phyloP scores from a whole-genome alignment of 2,797 vertebrate species.

The Acanthopagrus latus region DNA sequence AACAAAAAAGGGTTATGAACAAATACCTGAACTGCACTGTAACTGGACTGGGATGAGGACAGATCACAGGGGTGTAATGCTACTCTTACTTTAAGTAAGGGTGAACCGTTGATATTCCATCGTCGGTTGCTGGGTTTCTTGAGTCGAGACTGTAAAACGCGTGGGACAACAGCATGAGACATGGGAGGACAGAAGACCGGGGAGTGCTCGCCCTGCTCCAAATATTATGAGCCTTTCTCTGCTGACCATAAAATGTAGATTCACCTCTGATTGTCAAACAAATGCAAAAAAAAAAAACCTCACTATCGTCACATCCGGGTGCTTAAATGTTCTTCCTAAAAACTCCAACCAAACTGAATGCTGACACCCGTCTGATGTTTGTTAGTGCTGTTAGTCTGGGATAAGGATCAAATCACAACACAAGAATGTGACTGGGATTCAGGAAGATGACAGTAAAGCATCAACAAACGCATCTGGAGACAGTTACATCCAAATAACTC shows the following conservation, averaged over 20 bases:
- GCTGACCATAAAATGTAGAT: neutral
- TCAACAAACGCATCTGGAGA: slow-evolving; percentile 28
- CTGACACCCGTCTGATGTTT: slow-evolving; percentile 28
- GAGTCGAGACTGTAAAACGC: slow-evolving; percentile 82
- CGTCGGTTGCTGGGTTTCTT: slow-evolving; percentile 82
- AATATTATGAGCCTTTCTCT: neutral
- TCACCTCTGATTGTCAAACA: neutral
- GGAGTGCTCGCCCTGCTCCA: slow-evolving; percentile 11
- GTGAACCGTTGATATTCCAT: slow-evolving; percentile 84
- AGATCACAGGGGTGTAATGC: slow-evolving; percentile 40
- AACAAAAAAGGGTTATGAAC: slow-evolving; percentile 12
- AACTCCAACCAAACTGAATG: slow-evolving; percentile 13
- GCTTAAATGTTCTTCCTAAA: neutral
- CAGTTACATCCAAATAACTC: slow-evolving; percentile 1
- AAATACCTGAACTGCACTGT: slow-evolving; percentile 55
- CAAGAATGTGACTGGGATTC: slow-evolving; percentile 80
- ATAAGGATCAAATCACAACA: slow-evolving; percentile 63
- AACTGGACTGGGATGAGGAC: slow-evolving; percentile 30
- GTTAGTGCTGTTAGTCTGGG: slow-evolving; percentile 77
- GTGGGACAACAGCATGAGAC: slow-evolving; percentile 74
- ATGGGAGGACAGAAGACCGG: slow-evolving; percentile 26
- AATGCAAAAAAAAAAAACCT: neutral
- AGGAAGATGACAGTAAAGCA: slow-evolving; percentile 19
- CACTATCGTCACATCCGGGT: neutral
- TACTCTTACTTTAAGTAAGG: slow-evolving; percentile 84